phyloP scores from a whole-genome alignment of 2,113 vertebrate genomes.

The Todiramphus saurophagus region DNA sequence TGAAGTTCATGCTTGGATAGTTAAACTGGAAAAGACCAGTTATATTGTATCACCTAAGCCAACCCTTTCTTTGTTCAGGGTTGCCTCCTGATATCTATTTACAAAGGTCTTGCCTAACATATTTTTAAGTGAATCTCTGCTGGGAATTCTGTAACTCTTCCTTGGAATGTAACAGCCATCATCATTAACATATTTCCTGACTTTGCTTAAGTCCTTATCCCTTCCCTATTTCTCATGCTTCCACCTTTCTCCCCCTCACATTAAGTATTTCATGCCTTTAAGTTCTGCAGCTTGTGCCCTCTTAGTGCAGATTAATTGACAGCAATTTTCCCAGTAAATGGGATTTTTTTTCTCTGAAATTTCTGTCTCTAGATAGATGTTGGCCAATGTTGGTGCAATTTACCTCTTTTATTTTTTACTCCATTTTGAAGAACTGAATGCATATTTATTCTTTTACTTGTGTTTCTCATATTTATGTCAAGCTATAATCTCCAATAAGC shows the following conservation, averaged over 20 bases:
- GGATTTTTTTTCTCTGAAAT: background rate
- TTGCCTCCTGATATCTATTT: background rate
- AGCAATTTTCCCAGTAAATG: background rate
- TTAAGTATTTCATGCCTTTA: background rate
- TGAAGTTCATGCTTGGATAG: background rate
- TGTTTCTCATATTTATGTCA: constrained; percentile 47
- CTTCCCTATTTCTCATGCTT: background rate
- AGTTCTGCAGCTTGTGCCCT: background rate
- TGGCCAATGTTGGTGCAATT: background rate
- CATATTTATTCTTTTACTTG: constrained; percentile 30
- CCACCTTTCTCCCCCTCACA: fast-evolving
- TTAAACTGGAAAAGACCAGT: background rate
- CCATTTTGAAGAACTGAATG: background rate
- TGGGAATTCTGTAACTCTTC: background rate
- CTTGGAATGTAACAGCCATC: background rate
- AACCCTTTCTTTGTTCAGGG: background rate
- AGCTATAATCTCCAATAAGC: constrained; percentile 64
- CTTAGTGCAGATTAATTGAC: background rate
- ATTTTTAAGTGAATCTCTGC: background rate
- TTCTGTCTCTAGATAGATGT: background rate
- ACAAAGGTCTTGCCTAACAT: background rate
- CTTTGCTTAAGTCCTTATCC: background rate
- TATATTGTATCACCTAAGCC: background rate
- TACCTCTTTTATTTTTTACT: background rate
- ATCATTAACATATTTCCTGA: background rate